Conservation (phyloP, 2,113 vertebrate genomes). For the Cromileptes altivelis region DNA sequence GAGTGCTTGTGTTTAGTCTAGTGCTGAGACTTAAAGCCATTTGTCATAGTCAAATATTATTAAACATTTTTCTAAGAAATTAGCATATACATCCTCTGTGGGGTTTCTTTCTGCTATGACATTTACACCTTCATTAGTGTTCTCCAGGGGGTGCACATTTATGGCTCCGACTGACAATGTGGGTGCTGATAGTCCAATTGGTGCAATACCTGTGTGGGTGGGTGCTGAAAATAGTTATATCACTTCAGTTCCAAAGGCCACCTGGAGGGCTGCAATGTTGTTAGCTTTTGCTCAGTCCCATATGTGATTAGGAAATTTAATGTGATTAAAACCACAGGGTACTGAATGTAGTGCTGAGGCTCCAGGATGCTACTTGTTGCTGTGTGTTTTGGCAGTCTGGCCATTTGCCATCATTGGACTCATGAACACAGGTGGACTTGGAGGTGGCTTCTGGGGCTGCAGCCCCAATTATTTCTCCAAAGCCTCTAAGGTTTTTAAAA, state of each 20-base stretch:
- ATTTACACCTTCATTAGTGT: not conserved
- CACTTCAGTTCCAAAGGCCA: not conserved
- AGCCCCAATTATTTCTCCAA: too few species aligned
- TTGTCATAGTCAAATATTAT: not conserved
- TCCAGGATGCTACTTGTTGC: not conserved
- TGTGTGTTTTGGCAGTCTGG: not conserved
- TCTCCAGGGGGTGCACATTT: not conserved
- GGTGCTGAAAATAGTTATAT: not conserved
- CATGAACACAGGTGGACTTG: not conserved
- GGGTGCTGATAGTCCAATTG: not conserved
- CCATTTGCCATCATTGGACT: not conserved
- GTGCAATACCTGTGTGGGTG: not conserved
- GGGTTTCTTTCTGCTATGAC: not conserved
- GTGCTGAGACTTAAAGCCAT: not conserved
- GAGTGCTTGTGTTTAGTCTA: not conserved
- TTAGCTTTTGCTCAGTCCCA: not conserved
- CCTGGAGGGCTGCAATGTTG: not conserved
- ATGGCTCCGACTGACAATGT: not conserved
- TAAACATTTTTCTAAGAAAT: not conserved
- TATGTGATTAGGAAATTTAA: not conserved
- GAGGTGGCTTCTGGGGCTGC: too few species aligned
- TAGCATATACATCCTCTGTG: not conserved
- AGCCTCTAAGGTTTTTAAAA: too few species aligned
- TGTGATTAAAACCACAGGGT: too few species aligned
- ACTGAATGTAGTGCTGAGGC: not conserved